phyloP scores from a whole-genome alignment of 2,888 invertebrate genomes.

The Melipona bicolor region DNA sequence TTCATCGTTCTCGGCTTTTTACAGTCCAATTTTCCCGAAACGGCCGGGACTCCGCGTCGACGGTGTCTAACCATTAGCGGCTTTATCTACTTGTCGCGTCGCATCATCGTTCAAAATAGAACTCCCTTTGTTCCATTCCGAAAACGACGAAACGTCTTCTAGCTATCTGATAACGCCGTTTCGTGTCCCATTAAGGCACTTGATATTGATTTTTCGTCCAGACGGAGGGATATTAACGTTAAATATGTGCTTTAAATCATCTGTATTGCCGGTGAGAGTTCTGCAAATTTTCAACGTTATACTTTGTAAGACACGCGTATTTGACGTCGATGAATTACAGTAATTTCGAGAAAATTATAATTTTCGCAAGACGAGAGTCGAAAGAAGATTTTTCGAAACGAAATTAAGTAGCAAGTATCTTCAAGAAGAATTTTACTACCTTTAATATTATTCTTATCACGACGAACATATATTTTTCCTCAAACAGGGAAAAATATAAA shows the following conservation, averaged over 20 bases:
- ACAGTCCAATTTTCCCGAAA: slow-evolving; percentile 17
- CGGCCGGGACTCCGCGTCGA: slow-evolving; percentile 21
- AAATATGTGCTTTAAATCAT: background rate
- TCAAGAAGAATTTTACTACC: no score
- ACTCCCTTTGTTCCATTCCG: slow-evolving; percentile 18
- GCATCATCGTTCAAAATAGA: slow-evolving; percentile 21
- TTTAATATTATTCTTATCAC: no score
- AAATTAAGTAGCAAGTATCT: no score
- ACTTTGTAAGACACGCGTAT: no score
- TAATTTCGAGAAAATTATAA: no score
- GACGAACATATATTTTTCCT: no score
- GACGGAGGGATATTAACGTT: background rate
- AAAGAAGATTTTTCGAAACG: no score
- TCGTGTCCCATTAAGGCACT: background rate
- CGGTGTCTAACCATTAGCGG: slow-evolving; percentile 18
- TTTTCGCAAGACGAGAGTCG: no score
- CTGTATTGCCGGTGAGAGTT: background rate
- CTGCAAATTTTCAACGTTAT: background rate
- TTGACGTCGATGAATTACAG: no score
- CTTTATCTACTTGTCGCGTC: slow-evolving; percentile 34
- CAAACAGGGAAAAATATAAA: no score
- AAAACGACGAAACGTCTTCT: background rate
- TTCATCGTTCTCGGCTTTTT: slow-evolving; percentile 19
- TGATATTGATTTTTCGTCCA: background rate
- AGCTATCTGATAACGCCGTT: background rate